Base-by-base conservation (phyloP, 2,113 vertebrate species). In the Oxyruncus cristatus region DNA sequence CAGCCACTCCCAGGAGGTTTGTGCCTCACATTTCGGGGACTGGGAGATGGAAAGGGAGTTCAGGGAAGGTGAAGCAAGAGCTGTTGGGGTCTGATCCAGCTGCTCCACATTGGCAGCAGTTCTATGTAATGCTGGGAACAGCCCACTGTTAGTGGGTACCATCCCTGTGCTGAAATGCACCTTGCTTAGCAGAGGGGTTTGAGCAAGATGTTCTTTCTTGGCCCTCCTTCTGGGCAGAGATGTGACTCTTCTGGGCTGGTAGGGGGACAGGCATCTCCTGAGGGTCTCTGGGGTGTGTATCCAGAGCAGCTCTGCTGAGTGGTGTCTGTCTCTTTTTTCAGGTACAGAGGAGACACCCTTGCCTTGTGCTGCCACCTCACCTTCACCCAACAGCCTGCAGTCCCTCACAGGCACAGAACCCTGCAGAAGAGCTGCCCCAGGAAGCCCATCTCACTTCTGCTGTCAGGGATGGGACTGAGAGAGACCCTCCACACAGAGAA, bases 21-120 rank as follows among this genome's bases (percentile, higher is more conserved):
- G 10, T 63, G 18, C 26, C 55, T 63, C 7, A 2, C 2, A 0
- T 76, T 35, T 83, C 6, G 1, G 17, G 17, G 11, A 1, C 32
- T 62, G 39, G 11, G 16, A 75, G 20, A 28, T 68, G 50, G 16
- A 24, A 61, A 68, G 37, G 11, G 8, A 52, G 50, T 50, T 91
- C 12, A 44, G 44, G 11, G 27, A 65, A 71, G 28, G 50, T 58
- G 42, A 70, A 39, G 42, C 3, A 11, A 77, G 49, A 44, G 12
- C 21, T 78, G 11, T 14, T 24, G 49, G 8, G 19, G 42, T 71
- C 80, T 56, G 33, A n/a, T 6, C 66, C 42, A 56, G 56, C 49
- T 63, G 49, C 22, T 33, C 8, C 18, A 22, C 42, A 3, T 3
- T 28, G 41, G 18, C 49, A 55, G 41, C 41, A 15, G 47, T 12